Evolutionary conservation across 2,888 invertebrate species (phyloP), one percentile per base, ranked within the genome.

Genomic region (Perdita meconis): DNA sequence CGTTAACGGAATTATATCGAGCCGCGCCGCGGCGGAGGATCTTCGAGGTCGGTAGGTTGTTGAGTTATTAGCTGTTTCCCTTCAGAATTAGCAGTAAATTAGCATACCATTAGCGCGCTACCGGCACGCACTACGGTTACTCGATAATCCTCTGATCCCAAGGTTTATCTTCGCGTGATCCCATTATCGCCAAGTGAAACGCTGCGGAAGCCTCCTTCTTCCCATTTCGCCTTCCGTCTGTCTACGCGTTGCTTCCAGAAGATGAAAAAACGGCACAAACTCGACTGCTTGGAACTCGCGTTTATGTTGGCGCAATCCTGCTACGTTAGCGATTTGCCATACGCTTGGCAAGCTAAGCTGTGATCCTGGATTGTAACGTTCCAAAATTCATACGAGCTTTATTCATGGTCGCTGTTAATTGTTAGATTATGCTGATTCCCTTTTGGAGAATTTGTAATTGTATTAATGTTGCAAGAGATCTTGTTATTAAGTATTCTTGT

Each of bases 41-140:
- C 82, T 71, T 75, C 61, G 70, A 57, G 80, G 81, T 78, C 76
- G 64, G 71, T 61, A 47, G 64, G 63, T 64, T 80, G 81, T 78
- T 86, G 86, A 87, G 77, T 88, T 88, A 88, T 89, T 87, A 87
- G 81, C 83, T 78, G 86, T 83, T 87, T 87, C 86, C 83, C 84
- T 79, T 82, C 65, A 84, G 86, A 87, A 87, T 89, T 87, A 88
- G 81, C 84, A 82, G 77, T 75, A 75, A 84, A 88, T 88, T 88
- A 88, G 86, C 86, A 87, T 87, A 83, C 83, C 81, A 87, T 88
- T 84, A 87, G 82, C 75, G 82, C 75, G 82, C 61, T 66, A 51
- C 67, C 72, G 73, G 83, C 78, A 73, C 83, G 84, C 82, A 81
- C 79, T 64, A 63, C 51, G 82, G 74, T 80, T 82, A 79, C 80